phyloP scores from a whole-genome alignment of 2,797 vertebrate genomes.

The Danio tinwini region DNA sequence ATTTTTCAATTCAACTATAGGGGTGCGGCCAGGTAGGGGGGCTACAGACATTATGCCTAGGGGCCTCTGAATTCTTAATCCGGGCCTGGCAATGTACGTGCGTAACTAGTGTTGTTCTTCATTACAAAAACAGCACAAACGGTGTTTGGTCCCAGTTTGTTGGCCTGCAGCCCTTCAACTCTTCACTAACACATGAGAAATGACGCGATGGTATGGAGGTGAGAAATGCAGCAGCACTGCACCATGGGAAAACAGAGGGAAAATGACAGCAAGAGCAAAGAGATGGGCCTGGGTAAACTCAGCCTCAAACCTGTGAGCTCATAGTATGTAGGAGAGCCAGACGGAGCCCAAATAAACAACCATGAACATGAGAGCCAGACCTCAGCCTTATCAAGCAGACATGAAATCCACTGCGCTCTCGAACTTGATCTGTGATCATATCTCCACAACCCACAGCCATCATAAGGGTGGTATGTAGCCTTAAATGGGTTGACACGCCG shows the following conservation, averaged over 20 bases:
- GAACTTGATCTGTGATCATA: conserved; percentile 50
- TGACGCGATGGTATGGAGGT: conserved; percentile 47
- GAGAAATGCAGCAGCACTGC: conserved; percentile 39
- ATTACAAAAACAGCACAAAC: not conserved
- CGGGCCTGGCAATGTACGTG: too few species aligned
- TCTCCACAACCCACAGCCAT: conserved; percentile 40
- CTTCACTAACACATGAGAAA: conserved; percentile 46
- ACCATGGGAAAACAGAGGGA: conserved; percentile 10
- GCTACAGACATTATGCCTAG: too few species aligned
- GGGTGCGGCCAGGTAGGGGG: too few species aligned
- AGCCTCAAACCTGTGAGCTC: conserved; percentile 53
- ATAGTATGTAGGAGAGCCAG: conserved; percentile 48
- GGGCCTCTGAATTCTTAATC: too few species aligned
- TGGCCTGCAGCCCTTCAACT: conserved; percentile 22
- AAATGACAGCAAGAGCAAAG: not conserved
- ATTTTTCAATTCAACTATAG: too few species aligned
- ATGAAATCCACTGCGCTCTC: conserved; percentile 29
- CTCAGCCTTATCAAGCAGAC: conserved; percentile 56
- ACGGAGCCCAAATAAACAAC: conserved; percentile 58
- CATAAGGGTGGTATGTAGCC: conserved; percentile 41
- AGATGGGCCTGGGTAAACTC: conserved; percentile 44
- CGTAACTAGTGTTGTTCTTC: too few species aligned
- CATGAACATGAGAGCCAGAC: conserved; percentile 32
- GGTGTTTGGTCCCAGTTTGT: not conserved
- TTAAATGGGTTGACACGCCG: conserved; percentile 47